Conservation (phyloP, 2,797 vertebrate genomes). For the Euthynnus affinis region DNA sequence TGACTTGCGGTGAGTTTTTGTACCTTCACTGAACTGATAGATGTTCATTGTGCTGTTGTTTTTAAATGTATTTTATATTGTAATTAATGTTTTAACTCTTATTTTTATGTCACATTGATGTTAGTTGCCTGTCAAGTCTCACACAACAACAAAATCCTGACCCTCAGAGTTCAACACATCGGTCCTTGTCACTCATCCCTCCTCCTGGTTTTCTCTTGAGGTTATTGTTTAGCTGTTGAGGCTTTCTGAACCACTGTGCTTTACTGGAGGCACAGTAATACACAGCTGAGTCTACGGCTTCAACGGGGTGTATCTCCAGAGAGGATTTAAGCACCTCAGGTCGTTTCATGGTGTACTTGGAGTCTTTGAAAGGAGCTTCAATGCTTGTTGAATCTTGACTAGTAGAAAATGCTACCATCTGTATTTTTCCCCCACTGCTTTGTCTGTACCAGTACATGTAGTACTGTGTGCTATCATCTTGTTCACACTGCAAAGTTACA, state of each 20-base stretch:
- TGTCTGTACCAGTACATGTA: constrained; percentile 78
- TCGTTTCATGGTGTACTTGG: constrained; percentile 59
- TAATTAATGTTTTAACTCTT: not conserved
- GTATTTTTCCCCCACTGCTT: constrained; percentile 2
- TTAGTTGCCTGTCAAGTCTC: not conserved
- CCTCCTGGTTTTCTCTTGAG: constrained; percentile 27
- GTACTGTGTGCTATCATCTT: constrained; percentile 16
- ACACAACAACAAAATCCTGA: not conserved
- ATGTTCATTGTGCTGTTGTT: not conserved
- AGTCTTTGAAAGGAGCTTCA: constrained; percentile 47
- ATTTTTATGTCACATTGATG: too few relatives aligned
- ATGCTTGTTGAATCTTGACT: not conserved
- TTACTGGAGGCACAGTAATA: constrained; percentile 77
- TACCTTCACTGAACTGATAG: too few relatives aligned
- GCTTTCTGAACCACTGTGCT: constrained; percentile 61
- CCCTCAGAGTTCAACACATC: too few relatives aligned
- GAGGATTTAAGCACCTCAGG: not conserved
- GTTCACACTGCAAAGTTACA: too few relatives aligned
- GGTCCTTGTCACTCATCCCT: too few relatives aligned
- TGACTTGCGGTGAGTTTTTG: too few relatives aligned
- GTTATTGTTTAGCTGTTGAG: constrained; percentile 65
- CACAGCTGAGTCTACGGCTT: constrained; percentile 61
- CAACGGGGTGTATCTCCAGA: constrained; percentile 35
- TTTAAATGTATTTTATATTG: not conserved
- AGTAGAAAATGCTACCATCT: constrained; percentile 44